Percentiles rank a stretch among this genome's conserved stretches.
phyloP scores from a whole-genome alignment of 2,888 invertebrate genomes.

The Congeria kusceri region DNA sequence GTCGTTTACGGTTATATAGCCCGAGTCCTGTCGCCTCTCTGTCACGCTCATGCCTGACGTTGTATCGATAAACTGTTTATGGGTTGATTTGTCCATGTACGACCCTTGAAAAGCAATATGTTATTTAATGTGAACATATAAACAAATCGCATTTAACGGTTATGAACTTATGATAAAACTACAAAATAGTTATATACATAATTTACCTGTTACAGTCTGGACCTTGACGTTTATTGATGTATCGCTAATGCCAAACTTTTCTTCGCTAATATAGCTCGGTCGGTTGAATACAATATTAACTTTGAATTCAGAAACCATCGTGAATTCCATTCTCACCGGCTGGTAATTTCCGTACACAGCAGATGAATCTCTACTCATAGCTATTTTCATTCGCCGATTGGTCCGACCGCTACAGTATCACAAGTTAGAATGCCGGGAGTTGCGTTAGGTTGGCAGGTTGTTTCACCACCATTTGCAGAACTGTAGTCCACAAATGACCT shows the following conservation, averaged over 20 bases:
- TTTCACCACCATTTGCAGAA: background rate
- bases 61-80: background rate
- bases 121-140: too few relatives aligned
- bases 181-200: background rate
- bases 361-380: background rate
- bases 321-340: constrained; percentile 1
- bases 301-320: background rate
- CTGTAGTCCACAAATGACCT: background rate
- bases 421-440: constrained; percentile 3
- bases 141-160: too few relatives aligned
- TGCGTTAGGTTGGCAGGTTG: constrained; percentile 23
- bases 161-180: too few relatives aligned
- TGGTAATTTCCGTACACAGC: constrained; percentile 33
- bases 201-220: background rate
- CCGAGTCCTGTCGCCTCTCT: background rate
- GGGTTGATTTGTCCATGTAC: too few relatives aligned
- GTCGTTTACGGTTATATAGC: background rate
- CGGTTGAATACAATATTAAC: background rate
- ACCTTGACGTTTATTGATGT: background rate
- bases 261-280: background rate
- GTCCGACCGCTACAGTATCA: background rate
- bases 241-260: constrained; percentile 31
- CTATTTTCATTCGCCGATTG: background rate
- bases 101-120: too few relatives aligned
- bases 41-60: background rate